These are phyloP conservation scores for Ophioderma brevispina DNA, from an alignment of 35 echinoderm and acorn worm genomes.

Conservation along the genomic window DNA sequence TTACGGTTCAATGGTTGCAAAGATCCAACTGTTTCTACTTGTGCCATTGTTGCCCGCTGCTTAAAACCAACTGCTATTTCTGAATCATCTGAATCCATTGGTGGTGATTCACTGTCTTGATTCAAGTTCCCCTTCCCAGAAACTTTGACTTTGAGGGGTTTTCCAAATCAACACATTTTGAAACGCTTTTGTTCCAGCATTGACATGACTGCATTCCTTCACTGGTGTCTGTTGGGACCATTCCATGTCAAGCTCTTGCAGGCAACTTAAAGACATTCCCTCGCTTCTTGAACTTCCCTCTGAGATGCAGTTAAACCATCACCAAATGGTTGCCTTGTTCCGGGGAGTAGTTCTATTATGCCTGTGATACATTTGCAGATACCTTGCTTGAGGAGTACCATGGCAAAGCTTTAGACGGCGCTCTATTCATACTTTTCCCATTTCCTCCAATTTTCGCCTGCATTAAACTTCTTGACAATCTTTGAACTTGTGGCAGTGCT, in stretches of 20 bases:
- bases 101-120: neutral
- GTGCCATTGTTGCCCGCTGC: too few relatives aligned
- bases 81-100: neutral
- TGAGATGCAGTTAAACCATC: slow-evolving; percentile 19
- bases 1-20: neutral
- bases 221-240: slow-evolving; percentile 31
- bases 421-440: too few relatives aligned
- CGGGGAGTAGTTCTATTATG: neutral
- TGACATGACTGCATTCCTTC: neutral
- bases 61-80: neutral
- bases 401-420: too few relatives aligned
- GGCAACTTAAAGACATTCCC: slow-evolving; percentile 31
- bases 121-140: too few relatives aligned
- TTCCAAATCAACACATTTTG: too few relatives aligned
- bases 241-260: slow-evolving; percentile 27
- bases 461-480: too few relatives aligned
- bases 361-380: too few relatives aligned
- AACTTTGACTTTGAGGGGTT: too few relatives aligned
- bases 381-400: too few relatives aligned
- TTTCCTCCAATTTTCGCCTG: too few relatives aligned
- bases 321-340: neutral
- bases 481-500: too few relatives aligned
- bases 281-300: slow-evolving; percentile 1
- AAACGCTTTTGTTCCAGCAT: neutral
- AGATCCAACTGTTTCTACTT: neutral